phyloP scores from a whole-genome alignment of 2,113 vertebrate species.

The Puma concolor region DNA sequence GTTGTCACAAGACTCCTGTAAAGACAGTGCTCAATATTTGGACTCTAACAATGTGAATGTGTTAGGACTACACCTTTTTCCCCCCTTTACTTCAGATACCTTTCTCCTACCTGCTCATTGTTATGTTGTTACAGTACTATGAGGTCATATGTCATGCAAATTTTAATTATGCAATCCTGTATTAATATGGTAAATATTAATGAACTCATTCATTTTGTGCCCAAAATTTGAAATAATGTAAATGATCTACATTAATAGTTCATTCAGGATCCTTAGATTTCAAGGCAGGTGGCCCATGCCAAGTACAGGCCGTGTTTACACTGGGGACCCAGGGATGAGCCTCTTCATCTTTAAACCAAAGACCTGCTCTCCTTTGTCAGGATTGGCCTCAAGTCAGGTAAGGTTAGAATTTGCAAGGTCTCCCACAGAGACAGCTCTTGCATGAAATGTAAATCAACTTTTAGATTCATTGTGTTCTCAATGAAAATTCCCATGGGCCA shows the following conservation, averaged over 20 bases:
- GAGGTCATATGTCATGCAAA: neutral
- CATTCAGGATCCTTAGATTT: neutral
- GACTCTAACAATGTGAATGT: neutral
- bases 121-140: neutral
- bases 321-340: neutral
- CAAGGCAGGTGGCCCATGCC: neutral
- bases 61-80: neutral
- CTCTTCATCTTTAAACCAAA: neutral
- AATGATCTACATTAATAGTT: neutral
- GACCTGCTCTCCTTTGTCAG: neutral
- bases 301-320: neutral
- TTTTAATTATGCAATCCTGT: neutral
- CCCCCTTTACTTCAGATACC: neutral
- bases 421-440: neutral
- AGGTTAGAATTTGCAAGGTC: neutral
- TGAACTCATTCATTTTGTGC: neutral
- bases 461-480: neutral
- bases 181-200: neutral
- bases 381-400: neutral
- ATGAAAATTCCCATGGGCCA: too few species aligned
- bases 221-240: neutral
- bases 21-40: too few species aligned
- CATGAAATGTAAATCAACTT: neutral
- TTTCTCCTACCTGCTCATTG: neutral
- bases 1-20: neutral